These are phyloP conservation scores for Channallabes apus DNA, from an alignment of 2,797 vertebrate species.

Conservation along the genomic window DNA sequence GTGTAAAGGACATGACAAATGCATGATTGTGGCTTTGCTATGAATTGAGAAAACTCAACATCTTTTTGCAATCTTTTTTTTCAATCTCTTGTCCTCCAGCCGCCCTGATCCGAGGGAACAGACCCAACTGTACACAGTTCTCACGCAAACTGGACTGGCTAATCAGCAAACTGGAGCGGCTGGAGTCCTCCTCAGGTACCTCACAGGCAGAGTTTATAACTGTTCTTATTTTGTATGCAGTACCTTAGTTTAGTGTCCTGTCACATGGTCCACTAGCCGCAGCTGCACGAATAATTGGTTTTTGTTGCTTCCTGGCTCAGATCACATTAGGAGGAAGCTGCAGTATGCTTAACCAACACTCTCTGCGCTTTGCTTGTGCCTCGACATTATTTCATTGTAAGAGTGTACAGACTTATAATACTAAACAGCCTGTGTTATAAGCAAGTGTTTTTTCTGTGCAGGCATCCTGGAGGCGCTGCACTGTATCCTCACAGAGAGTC, in stretches of 20 bases:
- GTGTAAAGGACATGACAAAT: slow-evolving; percentile 37
- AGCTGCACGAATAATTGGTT: slow-evolving; percentile 33
- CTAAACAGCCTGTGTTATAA: not conserved
- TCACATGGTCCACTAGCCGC: slow-evolving; percentile 1
- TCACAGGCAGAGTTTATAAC: not conserved
- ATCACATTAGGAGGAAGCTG: slow-evolving; percentile 12
- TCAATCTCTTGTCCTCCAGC: slow-evolving; percentile 72
- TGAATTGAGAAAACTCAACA: slow-evolving; percentile 10
- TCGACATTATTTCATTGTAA: slow-evolving; percentile 7
- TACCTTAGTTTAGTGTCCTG: slow-evolving; percentile 10
- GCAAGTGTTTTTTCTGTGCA: slow-evolving; percentile 56
- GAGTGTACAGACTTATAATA: slow-evolving; percentile 3
- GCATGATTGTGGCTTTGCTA: slow-evolving; percentile 27
- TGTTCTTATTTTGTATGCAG: slow-evolving; percentile 17
- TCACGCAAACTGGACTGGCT: slow-evolving; percentile 96
- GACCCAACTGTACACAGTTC: slow-evolving; percentile 96
- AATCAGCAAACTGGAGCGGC: slow-evolving; percentile 94
- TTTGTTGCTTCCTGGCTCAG: slow-evolving; percentile 22
- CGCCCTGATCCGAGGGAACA: slow-evolving; percentile 92
- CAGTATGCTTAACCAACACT: slow-evolving; percentile 16
- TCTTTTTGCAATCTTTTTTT: slow-evolving; percentile 10
- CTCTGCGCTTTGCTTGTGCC: slow-evolving; percentile 9
- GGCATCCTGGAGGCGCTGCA: slow-evolving; percentile 97
- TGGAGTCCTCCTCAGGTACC: slow-evolving; percentile 97
- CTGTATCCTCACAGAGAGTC: slow-evolving; percentile 95